phyloP scores from a whole-genome alignment of 1,140 invertebrate genomes.

The Gryon sp. region DNA sequence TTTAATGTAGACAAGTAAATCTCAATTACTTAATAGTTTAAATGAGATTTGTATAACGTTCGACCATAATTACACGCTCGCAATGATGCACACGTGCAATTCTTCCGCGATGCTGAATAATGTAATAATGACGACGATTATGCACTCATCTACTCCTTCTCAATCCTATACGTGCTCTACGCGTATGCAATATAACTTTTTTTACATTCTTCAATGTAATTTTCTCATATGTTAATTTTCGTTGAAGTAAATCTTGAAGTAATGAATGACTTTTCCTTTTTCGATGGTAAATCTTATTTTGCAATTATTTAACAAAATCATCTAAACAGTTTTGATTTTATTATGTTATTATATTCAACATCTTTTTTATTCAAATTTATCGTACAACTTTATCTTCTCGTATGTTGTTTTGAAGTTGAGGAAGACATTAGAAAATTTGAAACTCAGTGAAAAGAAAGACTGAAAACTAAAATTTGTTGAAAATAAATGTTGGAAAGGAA shows the following conservation, averaged over 20 bases:
- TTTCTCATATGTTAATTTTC: too few relatives aligned
- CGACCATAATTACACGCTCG: slow-evolving; percentile 59
- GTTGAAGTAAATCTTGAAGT: too few relatives aligned
- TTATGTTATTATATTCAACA: too few relatives aligned
- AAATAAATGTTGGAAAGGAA: slow-evolving; percentile 22
- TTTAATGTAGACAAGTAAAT: slow-evolving; percentile 61
- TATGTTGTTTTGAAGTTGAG: too few relatives aligned
- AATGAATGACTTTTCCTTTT: too few relatives aligned
- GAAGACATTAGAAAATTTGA: too few relatives aligned
- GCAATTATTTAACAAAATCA: too few relatives aligned
- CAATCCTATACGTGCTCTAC: background rate
- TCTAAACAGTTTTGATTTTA: too few relatives aligned
- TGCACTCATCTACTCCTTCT: slow-evolving; percentile 33
- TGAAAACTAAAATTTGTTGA: background rate
- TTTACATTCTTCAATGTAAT: too few relatives aligned
- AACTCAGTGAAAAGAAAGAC: background rate
- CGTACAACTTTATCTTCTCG: too few relatives aligned
- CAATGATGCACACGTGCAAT: slow-evolving; percentile 56
- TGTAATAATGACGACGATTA: slow-evolving; percentile 61
- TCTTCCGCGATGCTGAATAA: slow-evolving; percentile 58
- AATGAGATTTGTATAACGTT: slow-evolving; percentile 59
- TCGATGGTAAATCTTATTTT: too few relatives aligned
- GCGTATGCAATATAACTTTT: too few relatives aligned
- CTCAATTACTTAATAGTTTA: slow-evolving; percentile 60
- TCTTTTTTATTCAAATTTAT: background rate